Percentiles rank a stretch among this genome's conserved stretches.
Evolutionary conservation across 1,140 invertebrate genomes (phyloP).

Genomic region (Sarcophaga bullata): DNA sequence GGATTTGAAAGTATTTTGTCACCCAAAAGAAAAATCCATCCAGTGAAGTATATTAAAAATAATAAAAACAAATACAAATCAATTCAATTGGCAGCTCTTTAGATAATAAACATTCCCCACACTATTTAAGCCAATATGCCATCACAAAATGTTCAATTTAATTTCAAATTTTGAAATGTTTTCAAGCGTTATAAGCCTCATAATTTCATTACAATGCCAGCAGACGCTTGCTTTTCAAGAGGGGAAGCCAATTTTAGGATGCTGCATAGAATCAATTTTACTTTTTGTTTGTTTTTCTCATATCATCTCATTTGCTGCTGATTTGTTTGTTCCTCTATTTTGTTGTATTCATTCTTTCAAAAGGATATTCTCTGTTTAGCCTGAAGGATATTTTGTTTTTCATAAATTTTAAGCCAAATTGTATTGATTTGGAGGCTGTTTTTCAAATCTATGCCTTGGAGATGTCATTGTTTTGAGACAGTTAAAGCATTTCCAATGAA

Average conservation of each 20-base stretch:
- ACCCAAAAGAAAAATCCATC: neutral
- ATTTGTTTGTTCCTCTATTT: neutral
- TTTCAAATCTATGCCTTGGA: neutral
- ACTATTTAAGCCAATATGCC: neutral
- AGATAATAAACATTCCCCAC: no score
- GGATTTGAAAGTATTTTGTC: neutral
- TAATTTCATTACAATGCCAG: neutral
- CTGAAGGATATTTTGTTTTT: neutral
- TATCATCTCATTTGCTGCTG: neutral
- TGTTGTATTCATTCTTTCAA: neutral
- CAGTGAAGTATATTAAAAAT: no score
- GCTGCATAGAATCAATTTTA: neutral
- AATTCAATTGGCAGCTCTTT: no score
- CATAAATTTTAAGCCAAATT: neutral
- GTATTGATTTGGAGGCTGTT: neutral
- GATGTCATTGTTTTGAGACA: neutral
- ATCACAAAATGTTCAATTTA: neutral
- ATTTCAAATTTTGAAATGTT: neutral
- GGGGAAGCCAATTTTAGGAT: neutral
- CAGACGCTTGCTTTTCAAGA: neutral
- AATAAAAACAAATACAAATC: no score
- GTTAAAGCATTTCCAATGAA: no score
- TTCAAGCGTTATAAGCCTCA: conserved; percentile 19
- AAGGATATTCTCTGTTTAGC: neutral
- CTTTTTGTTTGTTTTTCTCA: conserved; percentile 14